Conservation (phyloP, 2,113 vertebrate species). For the Balaeniceps rex region DNA sequence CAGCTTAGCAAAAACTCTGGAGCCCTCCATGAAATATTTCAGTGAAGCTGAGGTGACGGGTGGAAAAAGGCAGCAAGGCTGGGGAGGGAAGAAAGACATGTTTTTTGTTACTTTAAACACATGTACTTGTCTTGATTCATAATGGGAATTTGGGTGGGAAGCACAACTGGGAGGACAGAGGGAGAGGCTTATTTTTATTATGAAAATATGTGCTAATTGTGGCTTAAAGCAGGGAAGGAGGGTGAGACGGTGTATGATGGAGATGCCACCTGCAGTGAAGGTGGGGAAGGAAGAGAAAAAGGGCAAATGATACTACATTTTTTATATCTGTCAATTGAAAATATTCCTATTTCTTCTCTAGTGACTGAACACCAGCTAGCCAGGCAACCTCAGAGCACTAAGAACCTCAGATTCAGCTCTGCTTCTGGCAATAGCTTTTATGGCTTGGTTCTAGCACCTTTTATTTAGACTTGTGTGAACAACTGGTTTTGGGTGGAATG, state of each 20-base stretch:
- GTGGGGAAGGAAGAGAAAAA: not conserved
- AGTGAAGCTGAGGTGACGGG: not conserved
- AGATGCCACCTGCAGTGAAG: constrained; percentile 22
- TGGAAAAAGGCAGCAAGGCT: constrained; percentile 7
- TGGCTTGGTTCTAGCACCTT: constrained; percentile 5
- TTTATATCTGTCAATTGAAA: not conserved
- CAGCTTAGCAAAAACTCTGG: not conserved
- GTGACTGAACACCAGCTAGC: not conserved
- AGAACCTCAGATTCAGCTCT: not conserved
- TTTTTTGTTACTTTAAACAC: constrained; percentile 53
- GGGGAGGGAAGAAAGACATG: not conserved
- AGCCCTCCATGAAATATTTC: not conserved
- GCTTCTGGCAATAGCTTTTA: not conserved
- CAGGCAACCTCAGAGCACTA: not conserved
- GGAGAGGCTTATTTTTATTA: constrained; percentile 67
- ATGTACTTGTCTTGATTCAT: constrained; percentile 62
- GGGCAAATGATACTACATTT: not conserved
- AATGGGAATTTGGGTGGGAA: constrained; percentile 69
- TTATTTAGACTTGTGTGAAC: not conserved
- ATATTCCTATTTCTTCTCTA: not conserved
- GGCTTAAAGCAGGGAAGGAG: constrained; percentile 20
- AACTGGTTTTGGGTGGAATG: not conserved
- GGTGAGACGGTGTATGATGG: not conserved
- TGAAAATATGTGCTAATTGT: constrained; percentile 62
- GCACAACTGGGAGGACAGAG: constrained; percentile 62